Evolutionary conservation across 2,113 vertebrate species (phyloP).

Genomic region (Cairina moschata): DNA sequence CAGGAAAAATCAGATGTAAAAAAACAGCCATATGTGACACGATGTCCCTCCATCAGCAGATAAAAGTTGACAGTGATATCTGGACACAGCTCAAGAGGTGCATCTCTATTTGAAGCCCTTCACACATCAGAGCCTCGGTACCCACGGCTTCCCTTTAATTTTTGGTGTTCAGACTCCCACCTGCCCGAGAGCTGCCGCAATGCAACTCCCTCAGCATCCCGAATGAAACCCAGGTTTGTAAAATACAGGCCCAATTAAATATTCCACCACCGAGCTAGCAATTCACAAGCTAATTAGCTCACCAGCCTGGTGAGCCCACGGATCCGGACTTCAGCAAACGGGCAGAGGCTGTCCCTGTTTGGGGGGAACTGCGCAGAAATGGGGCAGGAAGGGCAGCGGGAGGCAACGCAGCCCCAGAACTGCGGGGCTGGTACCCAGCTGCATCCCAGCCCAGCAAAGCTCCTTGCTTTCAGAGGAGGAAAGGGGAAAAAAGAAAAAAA

Average conservation of each 20-base stretch:
- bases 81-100: background rate
- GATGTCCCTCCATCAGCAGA: background rate
- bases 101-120: background rate
- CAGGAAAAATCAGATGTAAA: background rate
- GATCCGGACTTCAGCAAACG: background rate
- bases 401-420: background rate
- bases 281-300: background rate
- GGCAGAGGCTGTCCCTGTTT: background rate
- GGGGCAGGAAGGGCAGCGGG: background rate
- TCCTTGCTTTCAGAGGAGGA: background rate
- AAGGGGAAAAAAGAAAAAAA: background rate
- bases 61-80: rapidly evolving
- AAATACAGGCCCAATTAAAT: background rate
- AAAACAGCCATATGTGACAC: background rate
- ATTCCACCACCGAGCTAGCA: background rate
- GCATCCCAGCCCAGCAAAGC: background rate
- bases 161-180: background rate
- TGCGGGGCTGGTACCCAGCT: background rate
- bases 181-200: background rate
- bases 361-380: background rate
- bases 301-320: rapidly evolving
- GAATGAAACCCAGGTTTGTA: background rate
- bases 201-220: background rate
- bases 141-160: background rate
- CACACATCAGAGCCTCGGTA: background rate